Evolutionary conservation across 2,888 invertebrate species (phyloP).

Genomic region (Nysson spinosus): DNA sequence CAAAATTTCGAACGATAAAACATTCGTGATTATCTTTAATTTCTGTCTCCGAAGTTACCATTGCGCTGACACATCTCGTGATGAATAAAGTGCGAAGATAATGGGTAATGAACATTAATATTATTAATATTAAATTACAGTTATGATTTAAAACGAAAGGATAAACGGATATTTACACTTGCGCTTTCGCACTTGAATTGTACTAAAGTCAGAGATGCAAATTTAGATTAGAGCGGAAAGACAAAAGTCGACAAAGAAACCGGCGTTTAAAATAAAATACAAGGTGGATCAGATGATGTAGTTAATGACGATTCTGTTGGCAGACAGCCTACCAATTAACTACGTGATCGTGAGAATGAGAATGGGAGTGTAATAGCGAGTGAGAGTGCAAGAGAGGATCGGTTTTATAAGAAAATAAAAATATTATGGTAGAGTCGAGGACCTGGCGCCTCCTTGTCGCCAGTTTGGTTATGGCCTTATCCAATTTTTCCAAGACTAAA

Average conservation of each 20-base stretch:
- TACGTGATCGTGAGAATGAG: conserved; percentile 63
- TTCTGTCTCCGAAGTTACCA: conserved; percentile 68
- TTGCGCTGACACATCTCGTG: conserved; percentile 61
- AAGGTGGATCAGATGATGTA: conserved; percentile 62
- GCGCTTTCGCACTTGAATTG: conserved; percentile 66
- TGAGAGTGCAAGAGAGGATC: conserved; percentile 62
- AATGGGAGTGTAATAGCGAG: conserved; percentile 56
- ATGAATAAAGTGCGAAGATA: conserved; percentile 59
- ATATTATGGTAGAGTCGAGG: conserved; percentile 65
- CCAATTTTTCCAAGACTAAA: conserved; percentile 77
- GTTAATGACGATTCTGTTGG: conserved; percentile 65
- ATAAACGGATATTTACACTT: conserved; percentile 54
- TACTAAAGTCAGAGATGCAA: conserved; percentile 45
- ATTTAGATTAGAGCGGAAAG: conserved; percentile 50
- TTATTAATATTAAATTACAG: conserved; percentile 60
- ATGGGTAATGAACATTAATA: conserved; percentile 61
- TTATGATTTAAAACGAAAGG: conserved; percentile 60
- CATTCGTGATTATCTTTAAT: conserved; percentile 54
- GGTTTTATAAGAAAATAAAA: conserved; percentile 70
- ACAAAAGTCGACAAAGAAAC: conserved; percentile 46
- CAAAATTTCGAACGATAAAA: conserved; percentile 32
- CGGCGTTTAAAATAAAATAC: conserved; percentile 46
- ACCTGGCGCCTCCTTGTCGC: conserved; percentile 73
- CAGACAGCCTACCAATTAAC: conserved; percentile 61
- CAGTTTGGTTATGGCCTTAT: conserved; percentile 78